These are phyloP conservation scores for Lagopus muta DNA, from an alignment of 2,113 vertebrate species.

Conservation along the genomic window DNA sequence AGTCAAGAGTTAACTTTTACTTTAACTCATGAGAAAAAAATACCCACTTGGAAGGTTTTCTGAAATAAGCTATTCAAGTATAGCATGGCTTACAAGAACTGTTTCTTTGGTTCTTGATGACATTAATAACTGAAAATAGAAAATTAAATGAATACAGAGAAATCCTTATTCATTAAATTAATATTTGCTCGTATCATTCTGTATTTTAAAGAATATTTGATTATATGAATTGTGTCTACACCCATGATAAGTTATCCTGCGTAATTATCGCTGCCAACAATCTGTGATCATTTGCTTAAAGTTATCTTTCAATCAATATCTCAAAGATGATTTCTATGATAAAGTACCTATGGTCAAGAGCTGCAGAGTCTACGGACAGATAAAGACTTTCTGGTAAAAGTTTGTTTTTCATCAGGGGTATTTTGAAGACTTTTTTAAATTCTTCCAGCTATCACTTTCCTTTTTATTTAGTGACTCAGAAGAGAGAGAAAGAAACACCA, in stretches of 20 bases:
- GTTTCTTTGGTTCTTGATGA: neutral
- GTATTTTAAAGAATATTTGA: neutral
- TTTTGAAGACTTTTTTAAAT: neutral
- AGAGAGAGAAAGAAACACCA: neutral
- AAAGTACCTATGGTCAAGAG: neutral
- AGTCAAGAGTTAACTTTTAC: constrained; percentile 14
- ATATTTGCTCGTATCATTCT: neutral
- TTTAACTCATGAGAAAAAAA: neutral
- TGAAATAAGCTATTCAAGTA: neutral
- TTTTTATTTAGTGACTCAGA: neutral
- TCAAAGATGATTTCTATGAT: neutral
- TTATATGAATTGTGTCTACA: neutral
- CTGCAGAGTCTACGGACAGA: neutral
- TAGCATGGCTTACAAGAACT: neutral
- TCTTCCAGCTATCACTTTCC: neutral
- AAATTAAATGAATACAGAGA: neutral
- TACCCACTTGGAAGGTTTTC: neutral
- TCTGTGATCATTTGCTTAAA: neutral
- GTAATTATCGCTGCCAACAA: neutral
- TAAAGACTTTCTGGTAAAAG: neutral
- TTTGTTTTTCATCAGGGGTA: neutral
- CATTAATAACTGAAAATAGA: neutral
- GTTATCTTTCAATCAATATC: neutral
- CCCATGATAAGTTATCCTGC: neutral
- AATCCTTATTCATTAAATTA: neutral